Base-by-base conservation (phyloP, 2,888 invertebrate genomes). In the Ceraclea dissimilis region DNA sequence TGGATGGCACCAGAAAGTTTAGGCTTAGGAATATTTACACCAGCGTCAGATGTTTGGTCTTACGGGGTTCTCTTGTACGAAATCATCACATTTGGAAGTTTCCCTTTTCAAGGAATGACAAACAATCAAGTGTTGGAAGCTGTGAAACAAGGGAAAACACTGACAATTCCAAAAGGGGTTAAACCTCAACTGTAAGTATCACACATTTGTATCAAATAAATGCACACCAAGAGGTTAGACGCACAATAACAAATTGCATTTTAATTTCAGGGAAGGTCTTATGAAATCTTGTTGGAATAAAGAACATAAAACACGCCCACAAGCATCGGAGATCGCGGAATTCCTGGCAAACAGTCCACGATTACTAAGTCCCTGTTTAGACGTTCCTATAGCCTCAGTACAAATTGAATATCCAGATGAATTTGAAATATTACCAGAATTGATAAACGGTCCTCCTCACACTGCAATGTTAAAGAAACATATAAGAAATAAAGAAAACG, bases 1-100 rank as follows among this genome's bases (percentile, higher is more conserved):
- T 94, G 94, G 93, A 93, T 94, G 93, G 86, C 93, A 1, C 93
- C 93, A 0, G 94, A 94, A 73, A 88, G 89, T 63, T 74, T 94
- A 16, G 84, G 82, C 2, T 76, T 88, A 20, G 93, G 93, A 11
- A 79, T 90, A 54, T 94, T 93, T 70, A 90, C 91, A 1, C 82
- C 90, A 18, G 84, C 87, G 34, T 90, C 93, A 0, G 94, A 95
- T 71, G 85, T 94, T 16, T 95, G 93, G 93, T 87, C 91, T 33
- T 93, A 85, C 68, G 94, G 93, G 4, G 88, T 94, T 44, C 76
- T 93, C 19, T 76, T 94, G 2, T 94, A 88, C 68, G 90, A 91
- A 72, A 89, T 94, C 55, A 85, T 93, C 56, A 92, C 94, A 0
- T 93, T 94, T 71, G 94, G 94, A 10, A 88, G 90, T 66, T 87